A percentile compares a stretch with the other conserved stretches of the same genome.
Conservation (phyloP, 2,888 invertebrate genomes). For the Bibio marci region DNA sequence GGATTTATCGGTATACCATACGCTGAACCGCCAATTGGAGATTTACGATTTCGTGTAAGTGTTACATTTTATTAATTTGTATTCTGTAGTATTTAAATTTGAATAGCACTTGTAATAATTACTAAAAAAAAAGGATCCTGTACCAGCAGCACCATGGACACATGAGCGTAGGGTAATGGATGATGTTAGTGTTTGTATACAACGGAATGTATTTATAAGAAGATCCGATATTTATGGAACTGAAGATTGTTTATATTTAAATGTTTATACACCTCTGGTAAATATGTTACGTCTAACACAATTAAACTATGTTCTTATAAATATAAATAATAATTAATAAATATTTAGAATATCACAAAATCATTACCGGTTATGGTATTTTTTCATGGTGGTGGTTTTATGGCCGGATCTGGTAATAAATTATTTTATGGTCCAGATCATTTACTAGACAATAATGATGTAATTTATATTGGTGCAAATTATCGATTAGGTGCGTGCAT, state of each 20-base stretch:
- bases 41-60: too few relatives aligned
- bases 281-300: too few relatives aligned
- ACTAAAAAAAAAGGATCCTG: too few relatives aligned
- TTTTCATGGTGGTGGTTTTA: constrained; percentile 47
- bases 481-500: constrained; percentile 41
- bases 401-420: constrained; percentile 45
- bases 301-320: too few relatives aligned
- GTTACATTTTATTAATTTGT: too few relatives aligned
- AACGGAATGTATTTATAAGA: constrained; percentile 52
- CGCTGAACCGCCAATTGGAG: too few relatives aligned
- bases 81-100: too few relatives aligned
- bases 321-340: too few relatives aligned
- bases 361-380: constrained; percentile 55
- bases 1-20: too few relatives aligned
- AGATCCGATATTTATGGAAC: constrained; percentile 45
- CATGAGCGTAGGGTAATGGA: constrained; percentile 44
- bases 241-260: constrained; percentile 74
- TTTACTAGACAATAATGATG: constrained; percentile 44
- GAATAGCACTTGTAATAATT: too few relatives aligned
- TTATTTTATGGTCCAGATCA: constrained; percentile 52
- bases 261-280: constrained; percentile 39
- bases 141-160: constrained; percentile 42
- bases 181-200: constrained; percentile 54
- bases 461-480: constrained; percentile 50
- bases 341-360: constrained; percentile 5